phyloP scores from a whole-genome alignment of 2,113 vertebrate genomes.

The Neogale vison region DNA sequence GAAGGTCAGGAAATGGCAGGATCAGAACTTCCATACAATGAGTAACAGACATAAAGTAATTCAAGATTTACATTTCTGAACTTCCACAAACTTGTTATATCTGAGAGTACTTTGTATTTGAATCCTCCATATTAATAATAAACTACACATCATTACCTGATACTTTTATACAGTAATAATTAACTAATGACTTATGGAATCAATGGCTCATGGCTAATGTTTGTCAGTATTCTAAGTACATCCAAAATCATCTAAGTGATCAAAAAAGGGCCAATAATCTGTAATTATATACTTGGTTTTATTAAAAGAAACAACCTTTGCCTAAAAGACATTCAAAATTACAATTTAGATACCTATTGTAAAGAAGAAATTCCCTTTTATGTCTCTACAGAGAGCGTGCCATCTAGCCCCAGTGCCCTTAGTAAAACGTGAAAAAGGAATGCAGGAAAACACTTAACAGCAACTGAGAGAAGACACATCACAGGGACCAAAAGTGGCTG shows the following conservation, averaged over 20 bases:
- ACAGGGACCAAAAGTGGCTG: background rate
- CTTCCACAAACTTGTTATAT: background rate
- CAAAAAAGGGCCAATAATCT: background rate
- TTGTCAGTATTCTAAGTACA: background rate
- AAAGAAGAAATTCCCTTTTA: background rate
- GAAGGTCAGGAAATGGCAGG: background rate
- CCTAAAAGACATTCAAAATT: background rate
- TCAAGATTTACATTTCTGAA: background rate
- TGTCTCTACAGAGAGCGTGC: background rate
- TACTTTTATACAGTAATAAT: background rate
- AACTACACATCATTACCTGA: slow-evolving; percentile 17
- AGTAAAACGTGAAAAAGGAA: slow-evolving; percentile 47
- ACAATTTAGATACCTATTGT: background rate
- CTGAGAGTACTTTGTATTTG: background rate
- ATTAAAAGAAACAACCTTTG: background rate
- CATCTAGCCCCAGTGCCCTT: background rate
- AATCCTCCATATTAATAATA: background rate
- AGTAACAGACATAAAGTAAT: background rate
- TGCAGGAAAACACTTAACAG: background rate
- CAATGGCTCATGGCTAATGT: slow-evolving; percentile 29
- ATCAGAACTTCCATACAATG: background rate
- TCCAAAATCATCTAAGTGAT: background rate
- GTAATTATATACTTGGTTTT: background rate
- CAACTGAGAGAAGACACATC: background rate
- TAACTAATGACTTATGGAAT: slow-evolving; percentile 25